These are phyloP conservation scores for Grallaria varia DNA, from an alignment of 2,113 vertebrate species.

Conservation along the genomic window DNA sequence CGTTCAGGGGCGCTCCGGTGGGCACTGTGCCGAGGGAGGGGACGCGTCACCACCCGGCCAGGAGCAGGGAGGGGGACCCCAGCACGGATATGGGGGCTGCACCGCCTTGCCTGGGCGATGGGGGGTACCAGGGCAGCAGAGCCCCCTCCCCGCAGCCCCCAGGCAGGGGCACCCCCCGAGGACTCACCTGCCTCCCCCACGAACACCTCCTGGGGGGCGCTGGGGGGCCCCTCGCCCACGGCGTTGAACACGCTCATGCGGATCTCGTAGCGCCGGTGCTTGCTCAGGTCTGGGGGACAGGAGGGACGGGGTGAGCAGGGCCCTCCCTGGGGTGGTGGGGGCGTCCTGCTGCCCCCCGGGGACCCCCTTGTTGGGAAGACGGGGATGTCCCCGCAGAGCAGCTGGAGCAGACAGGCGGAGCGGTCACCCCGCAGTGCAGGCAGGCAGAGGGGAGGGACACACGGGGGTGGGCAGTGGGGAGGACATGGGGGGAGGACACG, in stretches of 20 bases:
- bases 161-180: accelerated
- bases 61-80: not conserved
- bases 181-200: conserved; percentile 93
- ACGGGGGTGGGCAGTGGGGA: not conserved
- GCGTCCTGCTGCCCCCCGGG: accelerated
- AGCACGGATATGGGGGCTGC: accelerated
- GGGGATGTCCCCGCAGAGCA: not conserved
- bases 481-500: not conserved
- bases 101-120: accelerated
- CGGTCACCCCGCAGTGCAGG: not conserved
- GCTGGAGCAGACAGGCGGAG: not conserved
- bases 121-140: accelerated
- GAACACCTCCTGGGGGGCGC: conserved; percentile 92
- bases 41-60: accelerated
- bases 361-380: not conserved
- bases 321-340: accelerated
- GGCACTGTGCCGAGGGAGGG: conserved; percentile 77
- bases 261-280: conserved; percentile 95
- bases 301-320: not conserved
- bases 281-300: conserved; percentile 81
- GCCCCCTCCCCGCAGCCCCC: not conserved
- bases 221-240: conserved; percentile 89
- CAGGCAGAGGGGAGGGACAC: not conserved
- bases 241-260: conserved; percentile 94
- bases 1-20: conserved; percentile 85